Conservation (phyloP, 1,140 invertebrate species). For the Euwallacea similis region DNA sequence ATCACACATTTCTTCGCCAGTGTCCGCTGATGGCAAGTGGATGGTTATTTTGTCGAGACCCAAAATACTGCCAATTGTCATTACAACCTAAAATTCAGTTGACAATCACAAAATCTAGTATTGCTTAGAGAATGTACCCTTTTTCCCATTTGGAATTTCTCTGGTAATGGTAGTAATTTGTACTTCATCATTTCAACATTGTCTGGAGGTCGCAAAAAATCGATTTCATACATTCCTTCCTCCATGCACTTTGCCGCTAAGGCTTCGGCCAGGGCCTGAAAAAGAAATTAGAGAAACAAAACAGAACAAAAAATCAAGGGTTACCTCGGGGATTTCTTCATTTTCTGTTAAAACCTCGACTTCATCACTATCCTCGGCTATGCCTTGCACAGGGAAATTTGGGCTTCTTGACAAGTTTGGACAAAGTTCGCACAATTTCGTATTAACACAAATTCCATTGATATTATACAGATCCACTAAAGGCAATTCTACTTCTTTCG, state of each 20-base stretch:
- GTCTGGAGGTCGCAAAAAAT: neutral
- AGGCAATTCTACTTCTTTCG: slow-evolving; percentile 34
- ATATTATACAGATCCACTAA: slow-evolving; percentile 35
- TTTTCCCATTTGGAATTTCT: neutral
- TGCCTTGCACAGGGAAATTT: neutral
- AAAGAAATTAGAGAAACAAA: neutral
- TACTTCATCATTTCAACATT: neutral
- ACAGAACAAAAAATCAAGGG: too few relatives aligned
- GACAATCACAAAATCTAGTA: neutral
- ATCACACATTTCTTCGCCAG: slow-evolving; percentile 9
- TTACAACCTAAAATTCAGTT: slow-evolving; percentile 5
- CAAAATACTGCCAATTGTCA: slow-evolving; percentile 21
- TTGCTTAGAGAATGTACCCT: neutral
- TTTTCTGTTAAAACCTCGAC: too few relatives aligned
- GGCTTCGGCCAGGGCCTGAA: neutral
- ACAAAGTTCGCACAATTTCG: slow-evolving; percentile 30
- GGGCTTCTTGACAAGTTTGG: slow-evolving; percentile 32
- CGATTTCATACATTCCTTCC: neutral
- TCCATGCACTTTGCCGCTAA: neutral
- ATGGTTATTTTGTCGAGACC: slow-evolving; percentile 27
- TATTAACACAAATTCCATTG: slow-evolving; percentile 30
- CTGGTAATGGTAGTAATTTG: neutral
- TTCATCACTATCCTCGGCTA: too few relatives aligned
- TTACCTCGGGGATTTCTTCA: too few relatives aligned
- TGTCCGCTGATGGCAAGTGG: slow-evolving; percentile 1